Conservation (phyloP, 2,797 vertebrate species). For the Lagocephalus sceleratus region DNA sequence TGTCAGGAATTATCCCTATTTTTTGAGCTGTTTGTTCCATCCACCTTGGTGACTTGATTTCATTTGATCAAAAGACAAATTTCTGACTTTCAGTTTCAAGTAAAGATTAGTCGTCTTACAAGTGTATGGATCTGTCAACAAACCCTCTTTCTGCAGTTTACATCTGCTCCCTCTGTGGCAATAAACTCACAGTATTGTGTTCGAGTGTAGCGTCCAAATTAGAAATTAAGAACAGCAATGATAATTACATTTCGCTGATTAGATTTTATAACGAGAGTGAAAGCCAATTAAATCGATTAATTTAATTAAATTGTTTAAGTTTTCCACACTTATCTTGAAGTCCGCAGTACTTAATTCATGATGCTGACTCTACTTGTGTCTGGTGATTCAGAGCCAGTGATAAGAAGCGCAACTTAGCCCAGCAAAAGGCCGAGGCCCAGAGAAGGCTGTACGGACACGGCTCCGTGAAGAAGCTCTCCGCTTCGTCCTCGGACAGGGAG, state of each 20-base stretch:
- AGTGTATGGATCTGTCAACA: constrained; percentile 5
- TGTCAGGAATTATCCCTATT: neutral
- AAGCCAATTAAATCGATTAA: too few relatives aligned
- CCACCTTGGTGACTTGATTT: constrained; percentile 12
- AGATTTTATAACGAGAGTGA: too few relatives aligned
- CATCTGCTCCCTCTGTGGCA: neutral
- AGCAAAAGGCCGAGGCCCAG: constrained; percentile 96
- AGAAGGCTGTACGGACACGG: constrained; percentile 92
- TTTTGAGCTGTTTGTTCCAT: neutral
- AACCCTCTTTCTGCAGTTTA: constrained; percentile 1
- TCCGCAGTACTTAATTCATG: too few relatives aligned
- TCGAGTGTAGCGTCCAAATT: neutral
- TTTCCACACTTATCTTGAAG: too few relatives aligned
- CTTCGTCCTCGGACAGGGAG: constrained; percentile 92
- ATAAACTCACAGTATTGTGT: too few relatives aligned
- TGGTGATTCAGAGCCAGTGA: constrained; percentile 85
- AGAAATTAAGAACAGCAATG: neutral
- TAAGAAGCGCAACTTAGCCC: constrained; percentile 93
- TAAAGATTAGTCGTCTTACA: constrained; percentile 7
- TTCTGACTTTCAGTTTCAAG: constrained; percentile 5
- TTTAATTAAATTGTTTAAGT: too few relatives aligned
- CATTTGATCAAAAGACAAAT: constrained; percentile 23
- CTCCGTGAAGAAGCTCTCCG: constrained; percentile 84
- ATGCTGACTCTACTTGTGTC: constrained; percentile 2
- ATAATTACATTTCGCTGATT: neutral